A percentile compares a stretch with the other conserved stretches of the same genome.
phyloP scores from a whole-genome alignment of 53 echinoderm and acorn worm species.

The Arbacia lixula region DNA sequence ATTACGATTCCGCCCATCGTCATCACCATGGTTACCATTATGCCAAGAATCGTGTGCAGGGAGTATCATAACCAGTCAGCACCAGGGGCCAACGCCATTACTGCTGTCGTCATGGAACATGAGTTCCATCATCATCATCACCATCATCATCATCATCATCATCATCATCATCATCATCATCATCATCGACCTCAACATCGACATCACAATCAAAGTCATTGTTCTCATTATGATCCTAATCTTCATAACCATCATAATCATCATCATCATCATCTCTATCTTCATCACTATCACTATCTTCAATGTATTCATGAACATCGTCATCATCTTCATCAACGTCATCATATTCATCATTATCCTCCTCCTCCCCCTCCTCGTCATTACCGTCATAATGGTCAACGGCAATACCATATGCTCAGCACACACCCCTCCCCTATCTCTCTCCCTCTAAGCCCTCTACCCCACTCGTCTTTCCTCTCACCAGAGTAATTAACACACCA shows the following conservation, averaged over 20 bases:
- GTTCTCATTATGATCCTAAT: conserved; percentile 15
- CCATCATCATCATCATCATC: conserved; percentile 19
- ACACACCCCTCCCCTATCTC: no score
- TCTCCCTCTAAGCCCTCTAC: no score
- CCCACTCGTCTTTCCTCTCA: no score
- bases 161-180: conserved; percentile 17
- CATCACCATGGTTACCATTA: not conserved
- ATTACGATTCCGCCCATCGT: not conserved
- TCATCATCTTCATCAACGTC: not conserved
- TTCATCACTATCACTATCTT: conserved; percentile 8
- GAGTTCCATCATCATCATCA: conserved; percentile 34
- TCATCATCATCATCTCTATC: not conserved
- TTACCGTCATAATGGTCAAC: no score
- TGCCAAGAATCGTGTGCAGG: no score
- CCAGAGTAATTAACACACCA: no score
- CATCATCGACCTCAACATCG: conserved; percentile 2
- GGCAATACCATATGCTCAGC: no score
- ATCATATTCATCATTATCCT: not conserved
- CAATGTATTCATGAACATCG: not conserved
- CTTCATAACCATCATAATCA: conserved; percentile 16
- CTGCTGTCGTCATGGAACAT: no score
- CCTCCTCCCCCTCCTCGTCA: no score
- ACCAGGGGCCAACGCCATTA: no score
- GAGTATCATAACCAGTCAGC: no score
- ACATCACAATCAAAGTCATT: not conserved